phyloP scores from a whole-genome alignment of 1,140 invertebrate species.

The Halotydeus destructor region DNA sequence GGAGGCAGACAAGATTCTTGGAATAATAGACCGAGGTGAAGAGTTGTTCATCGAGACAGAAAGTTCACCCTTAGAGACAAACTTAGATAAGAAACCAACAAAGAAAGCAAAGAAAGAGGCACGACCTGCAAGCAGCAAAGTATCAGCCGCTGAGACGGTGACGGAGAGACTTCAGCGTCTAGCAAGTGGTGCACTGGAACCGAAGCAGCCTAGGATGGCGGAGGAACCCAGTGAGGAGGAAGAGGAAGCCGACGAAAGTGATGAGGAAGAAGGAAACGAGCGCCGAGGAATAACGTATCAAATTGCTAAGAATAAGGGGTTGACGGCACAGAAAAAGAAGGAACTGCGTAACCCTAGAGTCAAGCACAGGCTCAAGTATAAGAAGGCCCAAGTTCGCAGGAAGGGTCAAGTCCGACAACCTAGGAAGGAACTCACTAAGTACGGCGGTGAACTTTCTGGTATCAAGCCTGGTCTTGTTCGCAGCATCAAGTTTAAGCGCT shows the following conservation, averaged over 20 bases:
- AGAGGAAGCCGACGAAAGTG: conserved; percentile 7
- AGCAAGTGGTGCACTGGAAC: conserved; percentile 18
- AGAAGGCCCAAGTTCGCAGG: conserved; percentile 66
- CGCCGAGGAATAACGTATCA: conserved; percentile 58
- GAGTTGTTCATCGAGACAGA: conserved; percentile 2
- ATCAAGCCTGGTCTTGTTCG: conserved; percentile 66
- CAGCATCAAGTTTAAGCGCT: conserved; percentile 68
- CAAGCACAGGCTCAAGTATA: conserved; percentile 70
- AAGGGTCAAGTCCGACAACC: conserved; percentile 61
- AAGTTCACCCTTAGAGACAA: background rate
- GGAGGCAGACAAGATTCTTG: background rate
- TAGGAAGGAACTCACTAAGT: conserved; percentile 49
- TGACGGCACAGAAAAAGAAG: conserved; percentile 68
- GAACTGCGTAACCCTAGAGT: conserved; percentile 79
- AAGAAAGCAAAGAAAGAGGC: conserved; percentile 19
- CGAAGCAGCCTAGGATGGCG: conserved; percentile 13
- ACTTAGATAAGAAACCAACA: background rate
- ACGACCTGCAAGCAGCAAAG: conserved; percentile 20
- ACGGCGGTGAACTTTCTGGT: conserved; percentile 72
- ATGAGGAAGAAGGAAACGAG: conserved; percentile 17
- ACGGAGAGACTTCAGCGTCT: conserved; percentile 16
- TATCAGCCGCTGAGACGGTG: conserved; percentile 16
- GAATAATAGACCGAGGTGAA: background rate
- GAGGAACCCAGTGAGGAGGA: conserved; percentile 19
- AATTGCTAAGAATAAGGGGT: conserved; percentile 84